phyloP scores from a whole-genome alignment of 2,888 invertebrate species.

The Dolichomitus sp. region DNA sequence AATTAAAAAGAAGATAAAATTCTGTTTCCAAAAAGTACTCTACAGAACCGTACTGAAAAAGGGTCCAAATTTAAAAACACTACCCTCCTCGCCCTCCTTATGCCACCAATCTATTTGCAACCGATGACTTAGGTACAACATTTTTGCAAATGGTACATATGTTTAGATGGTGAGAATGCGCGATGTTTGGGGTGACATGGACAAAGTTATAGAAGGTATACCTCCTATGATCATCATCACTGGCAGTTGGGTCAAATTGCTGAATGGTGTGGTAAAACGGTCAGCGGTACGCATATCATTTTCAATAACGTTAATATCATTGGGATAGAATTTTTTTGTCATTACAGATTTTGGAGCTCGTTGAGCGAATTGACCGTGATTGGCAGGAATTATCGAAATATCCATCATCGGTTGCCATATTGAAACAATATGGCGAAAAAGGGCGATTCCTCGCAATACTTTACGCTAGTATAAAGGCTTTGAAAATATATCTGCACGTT shows the following conservation, averaged over 20 bases:
- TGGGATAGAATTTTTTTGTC: neutral
- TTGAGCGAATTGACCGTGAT: conserved; percentile 17
- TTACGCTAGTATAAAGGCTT: conserved; percentile 33
- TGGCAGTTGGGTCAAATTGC: conserved; percentile 12
- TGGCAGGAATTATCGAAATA: conserved; percentile 31
- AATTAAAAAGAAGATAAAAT: too few species aligned
- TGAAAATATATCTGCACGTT: neutral
- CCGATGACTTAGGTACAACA: neutral
- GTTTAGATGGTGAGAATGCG: conserved; percentile 6
- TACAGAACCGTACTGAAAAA: neutral
- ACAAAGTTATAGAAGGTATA: conserved; percentile 27
- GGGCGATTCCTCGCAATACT: conserved; percentile 21
- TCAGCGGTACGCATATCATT: conserved; percentile 17
- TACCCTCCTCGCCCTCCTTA: neutral
- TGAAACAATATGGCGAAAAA: conserved; percentile 35
- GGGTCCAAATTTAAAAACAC: too few species aligned
- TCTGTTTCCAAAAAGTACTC: neutral
- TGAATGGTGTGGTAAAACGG: conserved; percentile 28
- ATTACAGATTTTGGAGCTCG: conserved; percentile 29
- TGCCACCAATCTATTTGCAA: neutral
- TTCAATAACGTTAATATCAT: neutral
- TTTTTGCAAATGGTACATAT: neutral
- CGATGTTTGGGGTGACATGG: conserved; percentile 20
- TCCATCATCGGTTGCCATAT: conserved; percentile 21
- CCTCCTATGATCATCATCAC: conserved; percentile 14